Conservation (phyloP, 2,888 invertebrate genomes). For the Stomorhina lunata region DNA sequence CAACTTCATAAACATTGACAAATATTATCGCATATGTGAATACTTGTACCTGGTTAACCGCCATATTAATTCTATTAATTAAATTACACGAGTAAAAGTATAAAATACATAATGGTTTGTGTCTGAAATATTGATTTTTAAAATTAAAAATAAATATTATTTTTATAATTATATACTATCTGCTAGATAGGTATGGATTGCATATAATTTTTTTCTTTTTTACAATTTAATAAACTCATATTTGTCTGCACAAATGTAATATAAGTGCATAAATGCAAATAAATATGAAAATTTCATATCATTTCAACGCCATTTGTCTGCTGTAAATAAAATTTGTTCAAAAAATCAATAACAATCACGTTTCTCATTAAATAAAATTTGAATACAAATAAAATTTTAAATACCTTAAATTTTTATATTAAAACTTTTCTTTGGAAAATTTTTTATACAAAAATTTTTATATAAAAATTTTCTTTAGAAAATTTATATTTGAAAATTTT, state of each 20-base stretch:
- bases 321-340: constrained; percentile 41
- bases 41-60: neutral
- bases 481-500: too few species aligned
- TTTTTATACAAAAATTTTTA: too few species aligned
- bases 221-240: constrained; percentile 19
- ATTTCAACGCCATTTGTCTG: too few species aligned
- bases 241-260: neutral
- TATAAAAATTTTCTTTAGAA: too few species aligned
- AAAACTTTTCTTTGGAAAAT: too few species aligned
- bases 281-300: too few species aligned
- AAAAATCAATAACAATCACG: constrained; percentile 57
- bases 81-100: neutral
- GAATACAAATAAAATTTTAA: too few species aligned
- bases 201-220: neutral
- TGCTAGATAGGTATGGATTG: too few species aligned
- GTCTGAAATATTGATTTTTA: neutral
- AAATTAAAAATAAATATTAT: constrained; percentile 43
- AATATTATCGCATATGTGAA: neutral
- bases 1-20: neutral
- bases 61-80: neutral
- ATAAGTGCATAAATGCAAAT: neutral
- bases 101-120: neutral
- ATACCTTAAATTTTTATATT: too few species aligned
- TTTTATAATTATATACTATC: neutral
- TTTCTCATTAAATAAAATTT: constrained; percentile 52